Percentiles rank a stretch among this genome's conserved stretches.
Conservation (phyloP, 2,113 vertebrate species). For the Alligator sinensis region DNA sequence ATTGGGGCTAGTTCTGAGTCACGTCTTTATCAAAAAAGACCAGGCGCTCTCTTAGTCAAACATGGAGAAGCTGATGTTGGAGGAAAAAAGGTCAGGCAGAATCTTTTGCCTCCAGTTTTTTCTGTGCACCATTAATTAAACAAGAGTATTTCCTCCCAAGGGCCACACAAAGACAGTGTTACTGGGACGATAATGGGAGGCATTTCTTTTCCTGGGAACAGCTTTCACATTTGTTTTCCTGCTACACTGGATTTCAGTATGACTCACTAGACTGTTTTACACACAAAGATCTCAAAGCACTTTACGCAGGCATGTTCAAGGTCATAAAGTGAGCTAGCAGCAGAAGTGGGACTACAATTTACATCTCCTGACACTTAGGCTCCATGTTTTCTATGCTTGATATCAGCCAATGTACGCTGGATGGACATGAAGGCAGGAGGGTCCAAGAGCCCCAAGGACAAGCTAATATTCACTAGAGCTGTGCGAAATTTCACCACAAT, state of each 20-base stretch:
- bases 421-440: neutral
- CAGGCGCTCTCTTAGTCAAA: constrained; percentile 27
- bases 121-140: constrained; percentile 15
- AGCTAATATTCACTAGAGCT: neutral
- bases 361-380: neutral
- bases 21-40: constrained; percentile 14
- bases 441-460: neutral
- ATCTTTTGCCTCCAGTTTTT: constrained; percentile 44
- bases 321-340: neutral
- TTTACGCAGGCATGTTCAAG: neutral
- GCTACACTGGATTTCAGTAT: constrained; percentile 40
- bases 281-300: constrained; percentile 7
- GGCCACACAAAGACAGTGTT: constrained; percentile 43
- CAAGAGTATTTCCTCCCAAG: constrained; percentile 49
- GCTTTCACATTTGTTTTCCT: constrained; percentile 24
- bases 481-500: neutral
- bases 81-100: constrained; percentile 6
- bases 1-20: constrained; percentile 14
- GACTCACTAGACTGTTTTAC: constrained; percentile 16
- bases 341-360: neutral
- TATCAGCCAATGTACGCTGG: too few relatives aligned
- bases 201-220: constrained; percentile 50
- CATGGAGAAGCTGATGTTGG: constrained; percentile 27
- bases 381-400: neutral
- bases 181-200: constrained; percentile 49